Evolutionary conservation across 1,140 invertebrate species (phyloP).

Genomic region (Dysdera silvatica): DNA sequence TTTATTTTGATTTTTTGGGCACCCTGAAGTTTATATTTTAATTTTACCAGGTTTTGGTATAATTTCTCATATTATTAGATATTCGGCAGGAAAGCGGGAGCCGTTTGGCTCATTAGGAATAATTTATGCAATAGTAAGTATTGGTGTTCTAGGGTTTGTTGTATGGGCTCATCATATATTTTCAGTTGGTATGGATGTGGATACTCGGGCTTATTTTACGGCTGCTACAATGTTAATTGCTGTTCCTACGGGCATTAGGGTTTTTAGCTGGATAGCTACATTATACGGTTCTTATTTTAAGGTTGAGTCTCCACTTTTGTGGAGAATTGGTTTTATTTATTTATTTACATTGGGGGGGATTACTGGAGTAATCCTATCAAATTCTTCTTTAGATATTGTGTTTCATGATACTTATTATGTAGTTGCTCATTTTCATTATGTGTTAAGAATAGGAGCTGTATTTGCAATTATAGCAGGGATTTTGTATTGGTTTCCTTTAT

Average conservation of each 20-base stretch:
- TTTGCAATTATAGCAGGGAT: slow-evolving; percentile 62
- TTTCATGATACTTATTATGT: slow-evolving; percentile 69
- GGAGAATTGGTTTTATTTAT: slow-evolving; percentile 61
- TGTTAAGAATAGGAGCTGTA: slow-evolving; percentile 57
- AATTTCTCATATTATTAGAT: slow-evolving; percentile 56
- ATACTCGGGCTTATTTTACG: slow-evolving; percentile 64
- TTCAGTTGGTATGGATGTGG: slow-evolving; percentile 62
- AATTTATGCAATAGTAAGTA: slow-evolving; percentile 56
- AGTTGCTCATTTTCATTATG: slow-evolving; percentile 64
- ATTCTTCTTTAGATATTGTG: slow-evolving; percentile 60
- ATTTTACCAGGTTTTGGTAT: slow-evolving; percentile 55
- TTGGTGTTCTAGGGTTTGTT: slow-evolving; percentile 48
- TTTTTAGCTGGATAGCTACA: slow-evolving; percentile 50
- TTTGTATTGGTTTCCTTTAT: slow-evolving; percentile 57
- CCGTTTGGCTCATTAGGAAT: slow-evolving; percentile 53
- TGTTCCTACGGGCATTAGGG: slow-evolving; percentile 53
- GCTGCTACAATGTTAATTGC: slow-evolving; percentile 60
- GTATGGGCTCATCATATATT: slow-evolving; percentile 65
- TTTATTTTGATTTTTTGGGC: slow-evolving; percentile 70
- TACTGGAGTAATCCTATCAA: slow-evolving; percentile 54
- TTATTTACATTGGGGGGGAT: slow-evolving; percentile 51
- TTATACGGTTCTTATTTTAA: slow-evolving; percentile 46
- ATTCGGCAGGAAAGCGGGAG: slow-evolving; percentile 53
- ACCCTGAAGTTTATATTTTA: slow-evolving; percentile 67
- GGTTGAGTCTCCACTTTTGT: slow-evolving; percentile 51